phyloP scores from a whole-genome alignment of 2,797 vertebrate genomes.

The Ambastaia sidthimunki region DNA sequence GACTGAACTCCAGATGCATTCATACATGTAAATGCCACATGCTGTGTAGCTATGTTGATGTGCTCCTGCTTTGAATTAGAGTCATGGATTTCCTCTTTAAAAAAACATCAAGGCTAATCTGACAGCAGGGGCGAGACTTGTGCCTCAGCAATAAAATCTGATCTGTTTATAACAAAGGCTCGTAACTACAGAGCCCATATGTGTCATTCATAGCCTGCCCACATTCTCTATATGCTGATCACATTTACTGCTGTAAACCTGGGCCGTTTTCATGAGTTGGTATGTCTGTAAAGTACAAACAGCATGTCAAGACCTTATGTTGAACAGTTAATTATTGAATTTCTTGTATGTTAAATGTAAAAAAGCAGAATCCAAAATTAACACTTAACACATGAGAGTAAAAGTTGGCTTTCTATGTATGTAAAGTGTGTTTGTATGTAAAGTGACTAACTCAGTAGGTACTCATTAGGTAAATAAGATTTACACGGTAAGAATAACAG shows the following conservation, averaged over 20 bases:
- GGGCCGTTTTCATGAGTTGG: background rate
- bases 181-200: constrained; percentile 18
- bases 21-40: background rate
- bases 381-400: too few relatives aligned
- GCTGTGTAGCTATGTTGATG: background rate
- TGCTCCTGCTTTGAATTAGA: constrained; percentile 29
- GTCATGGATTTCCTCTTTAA: constrained; percentile 25
- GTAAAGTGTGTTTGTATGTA: too few relatives aligned
- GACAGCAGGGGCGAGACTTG: background rate
- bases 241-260: constrained; percentile 5
- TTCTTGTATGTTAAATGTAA: too few relatives aligned
- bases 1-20: background rate
- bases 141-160: constrained; percentile 39
- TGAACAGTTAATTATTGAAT: background rate
- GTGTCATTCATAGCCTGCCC: constrained; percentile 17
- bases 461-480: too few relatives aligned
- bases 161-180: constrained; percentile 19
- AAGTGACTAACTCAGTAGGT: too few relatives aligned
- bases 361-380: too few relatives aligned
- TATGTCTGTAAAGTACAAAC: constrained; percentile 11
- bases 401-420: too few relatives aligned
- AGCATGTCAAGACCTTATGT: background rate
- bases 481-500: too few relatives aligned
- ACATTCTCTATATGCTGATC: constrained; percentile 1
- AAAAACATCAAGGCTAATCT: constrained; percentile 20